Conservation (phyloP, 2,113 vertebrate genomes). For the Nipponia nippon region DNA sequence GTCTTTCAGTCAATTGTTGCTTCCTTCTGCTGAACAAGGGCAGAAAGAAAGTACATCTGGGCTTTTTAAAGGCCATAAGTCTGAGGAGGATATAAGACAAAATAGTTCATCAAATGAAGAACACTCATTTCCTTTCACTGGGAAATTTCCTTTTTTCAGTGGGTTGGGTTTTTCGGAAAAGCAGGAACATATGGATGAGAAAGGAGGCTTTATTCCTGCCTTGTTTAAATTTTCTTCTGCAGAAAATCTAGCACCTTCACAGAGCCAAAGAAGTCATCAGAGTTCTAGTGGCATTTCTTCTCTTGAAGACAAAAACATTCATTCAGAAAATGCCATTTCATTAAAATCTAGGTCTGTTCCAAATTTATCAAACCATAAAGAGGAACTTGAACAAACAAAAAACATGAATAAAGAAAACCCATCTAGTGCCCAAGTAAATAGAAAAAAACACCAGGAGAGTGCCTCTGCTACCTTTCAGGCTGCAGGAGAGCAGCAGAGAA, state of each 20-base stretch:
- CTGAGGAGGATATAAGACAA: slow-evolving; percentile 67
- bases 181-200: slow-evolving; percentile 51
- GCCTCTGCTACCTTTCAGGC: not conserved
- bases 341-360: slow-evolving; percentile 48
- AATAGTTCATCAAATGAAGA: slow-evolving; percentile 51
- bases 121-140: slow-evolving; percentile 63
- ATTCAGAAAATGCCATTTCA: not conserved
- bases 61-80: slow-evolving; percentile 59
- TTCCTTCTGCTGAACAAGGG: slow-evolving; percentile 56
- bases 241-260: slow-evolving; percentile 61
- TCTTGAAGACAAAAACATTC: not conserved
- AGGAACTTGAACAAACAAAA: not conserved
- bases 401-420: not conserved
- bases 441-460: not conserved
- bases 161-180: slow-evolving; percentile 66
- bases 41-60: slow-evolving; percentile 53
- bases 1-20: slow-evolving; percentile 84
- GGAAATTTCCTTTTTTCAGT: slow-evolving; percentile 74
- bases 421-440: not conserved
- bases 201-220: slow-evolving; percentile 71
- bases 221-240: slow-evolving; percentile 78
- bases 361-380: slow-evolving; percentile 4
- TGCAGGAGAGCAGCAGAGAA: not conserved
- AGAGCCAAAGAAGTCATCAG: not conserved
- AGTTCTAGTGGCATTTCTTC: not conserved